A percentile compares a stretch with the other conserved stretches of the same genome.
Conservation (phyloP, 1,140 invertebrate genomes). For the Drosophila chauvacae region DNA sequence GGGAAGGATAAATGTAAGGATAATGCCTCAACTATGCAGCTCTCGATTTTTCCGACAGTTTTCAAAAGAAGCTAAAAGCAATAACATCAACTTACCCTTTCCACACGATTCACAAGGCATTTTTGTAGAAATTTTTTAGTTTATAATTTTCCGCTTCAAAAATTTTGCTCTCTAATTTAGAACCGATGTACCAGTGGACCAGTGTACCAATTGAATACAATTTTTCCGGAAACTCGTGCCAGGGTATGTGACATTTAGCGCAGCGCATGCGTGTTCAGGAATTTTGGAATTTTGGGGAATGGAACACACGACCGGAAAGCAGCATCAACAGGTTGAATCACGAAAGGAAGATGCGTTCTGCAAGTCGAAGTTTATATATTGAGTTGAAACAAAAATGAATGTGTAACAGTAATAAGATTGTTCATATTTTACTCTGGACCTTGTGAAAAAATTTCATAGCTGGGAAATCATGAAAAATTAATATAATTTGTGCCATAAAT, state of each 20-base stretch:
- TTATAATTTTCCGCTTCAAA: not conserved
- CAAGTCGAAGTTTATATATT: not conserved
- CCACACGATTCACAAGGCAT: slow-evolving; percentile 78
- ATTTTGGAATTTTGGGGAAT: slow-evolving; percentile 1
- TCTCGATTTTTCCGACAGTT: not conserved
- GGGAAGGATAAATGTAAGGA: slow-evolving; percentile 22
- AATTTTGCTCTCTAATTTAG: not conserved
- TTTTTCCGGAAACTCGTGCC: not conserved
- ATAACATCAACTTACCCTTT: slow-evolving; percentile 49
- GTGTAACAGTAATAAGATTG: not conserved
- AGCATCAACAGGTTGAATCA: slow-evolving; percentile 11
- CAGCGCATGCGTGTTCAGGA: slow-evolving; percentile 42
- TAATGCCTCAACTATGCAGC: not conserved
- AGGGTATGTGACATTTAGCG: slow-evolving; percentile 13
- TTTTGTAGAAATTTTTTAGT: slow-evolving; percentile 21
- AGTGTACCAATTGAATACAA: slow-evolving; percentile 3
- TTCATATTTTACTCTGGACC: not conserved
- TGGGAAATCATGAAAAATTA: not conserved
- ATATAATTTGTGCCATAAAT: too few species aligned
- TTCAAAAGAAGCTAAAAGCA: not conserved
- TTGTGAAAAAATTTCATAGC: not conserved
- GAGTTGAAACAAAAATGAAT: not conserved
- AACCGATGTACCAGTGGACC: not conserved
- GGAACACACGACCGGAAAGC: slow-evolving; percentile 3
- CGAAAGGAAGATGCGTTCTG: not conserved